These are phyloP conservation scores for Lucilia cuprina DNA, from an alignment of 1,140 invertebrate species.

Conservation along the genomic window DNA sequence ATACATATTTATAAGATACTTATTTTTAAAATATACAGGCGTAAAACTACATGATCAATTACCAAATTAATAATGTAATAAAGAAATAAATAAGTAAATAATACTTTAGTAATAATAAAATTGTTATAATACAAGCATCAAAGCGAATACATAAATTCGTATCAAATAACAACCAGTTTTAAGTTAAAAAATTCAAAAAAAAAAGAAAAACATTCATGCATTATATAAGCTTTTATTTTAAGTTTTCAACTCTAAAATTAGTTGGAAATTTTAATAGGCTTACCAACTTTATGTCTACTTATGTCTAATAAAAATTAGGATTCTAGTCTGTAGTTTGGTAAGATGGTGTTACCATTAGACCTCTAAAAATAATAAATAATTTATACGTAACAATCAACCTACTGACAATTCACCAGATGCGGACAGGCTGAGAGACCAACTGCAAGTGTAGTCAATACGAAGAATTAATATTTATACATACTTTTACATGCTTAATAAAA, in stretches of 20 bases:
- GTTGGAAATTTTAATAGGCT: background rate
- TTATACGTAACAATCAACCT: background rate
- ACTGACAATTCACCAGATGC: background rate
- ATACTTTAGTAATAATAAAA: background rate
- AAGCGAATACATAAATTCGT: background rate
- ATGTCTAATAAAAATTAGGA: background rate
- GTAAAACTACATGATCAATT: background rate
- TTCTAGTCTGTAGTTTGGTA: background rate
- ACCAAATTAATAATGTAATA: background rate
- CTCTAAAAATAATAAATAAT: background rate
- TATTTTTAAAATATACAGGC: background rate
- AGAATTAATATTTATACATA: too few relatives aligned
- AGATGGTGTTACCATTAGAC: conserved; percentile 1
- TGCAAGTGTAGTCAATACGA: background rate
- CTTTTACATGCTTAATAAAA: too few relatives aligned
- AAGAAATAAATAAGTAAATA: background rate
- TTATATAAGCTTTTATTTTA: too few relatives aligned
- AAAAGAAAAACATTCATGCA: too few relatives aligned
- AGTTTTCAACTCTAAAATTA: background rate
- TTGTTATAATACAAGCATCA: background rate
- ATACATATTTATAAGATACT: background rate
- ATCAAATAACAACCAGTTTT: background rate
- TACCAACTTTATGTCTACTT: background rate
- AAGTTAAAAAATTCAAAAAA: too few relatives aligned
- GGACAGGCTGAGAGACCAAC: background rate